Evolutionary conservation across 2,888 invertebrate species (phyloP).

Genomic region (Euzetes globulus): DNA sequence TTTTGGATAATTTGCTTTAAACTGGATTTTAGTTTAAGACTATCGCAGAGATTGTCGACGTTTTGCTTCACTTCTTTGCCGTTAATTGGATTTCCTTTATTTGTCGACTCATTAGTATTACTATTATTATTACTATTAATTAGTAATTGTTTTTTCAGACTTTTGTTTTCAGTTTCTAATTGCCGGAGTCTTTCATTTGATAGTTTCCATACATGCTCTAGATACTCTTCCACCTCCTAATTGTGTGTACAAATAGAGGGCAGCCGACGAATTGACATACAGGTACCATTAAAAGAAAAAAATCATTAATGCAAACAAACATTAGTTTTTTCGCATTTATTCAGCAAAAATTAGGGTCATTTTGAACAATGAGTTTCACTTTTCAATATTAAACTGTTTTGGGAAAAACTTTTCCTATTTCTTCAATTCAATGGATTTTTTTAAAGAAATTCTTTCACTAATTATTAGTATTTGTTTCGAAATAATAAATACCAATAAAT

Average conservation of each 20-base stretch:
- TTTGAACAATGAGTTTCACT: no score
- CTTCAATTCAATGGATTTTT: no score
- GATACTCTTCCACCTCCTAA: slow-evolving; percentile 49
- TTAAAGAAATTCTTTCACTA: no score
- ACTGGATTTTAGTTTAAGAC: slow-evolving; percentile 21
- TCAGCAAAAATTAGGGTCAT: no score
- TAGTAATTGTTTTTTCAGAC: slow-evolving; percentile 38
- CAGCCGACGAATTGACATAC: neutral
- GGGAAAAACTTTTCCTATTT: no score
- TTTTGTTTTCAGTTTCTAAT: slow-evolving; percentile 42
- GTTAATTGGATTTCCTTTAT: neutral
- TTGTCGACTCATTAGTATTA: neutral
- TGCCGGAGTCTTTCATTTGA: slow-evolving; percentile 45
- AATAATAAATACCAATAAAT: slow-evolving; percentile 35
- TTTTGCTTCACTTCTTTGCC: neutral
- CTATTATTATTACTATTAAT: neutral
- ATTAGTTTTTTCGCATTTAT: no score
- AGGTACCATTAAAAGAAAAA: neutral
- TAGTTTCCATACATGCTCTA: slow-evolving; percentile 47
- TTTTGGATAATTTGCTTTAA: neutral
- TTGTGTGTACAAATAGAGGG: neutral
- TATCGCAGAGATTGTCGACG: slow-evolving; percentile 20
- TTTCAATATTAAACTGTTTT: no score
- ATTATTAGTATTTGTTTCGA: no score
- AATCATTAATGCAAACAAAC: neutral